phyloP scores from a whole-genome alignment of 2,888 invertebrate genomes.

The Tenthredo scrophulariae region DNA sequence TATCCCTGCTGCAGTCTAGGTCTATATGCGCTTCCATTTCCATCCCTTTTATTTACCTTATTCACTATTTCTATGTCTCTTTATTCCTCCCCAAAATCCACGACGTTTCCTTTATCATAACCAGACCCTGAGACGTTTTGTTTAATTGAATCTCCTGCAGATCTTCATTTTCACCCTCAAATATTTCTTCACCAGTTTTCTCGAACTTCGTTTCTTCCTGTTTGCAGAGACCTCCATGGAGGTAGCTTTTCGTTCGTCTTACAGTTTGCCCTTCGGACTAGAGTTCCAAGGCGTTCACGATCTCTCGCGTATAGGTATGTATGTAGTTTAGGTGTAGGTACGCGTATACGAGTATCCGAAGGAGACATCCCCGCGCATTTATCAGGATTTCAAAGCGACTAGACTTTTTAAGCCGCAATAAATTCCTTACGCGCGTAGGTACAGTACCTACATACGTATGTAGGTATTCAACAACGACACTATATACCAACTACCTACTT shows the following conservation, averaged over 20 bases:
- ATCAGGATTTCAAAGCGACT: slow-evolving; percentile 85
- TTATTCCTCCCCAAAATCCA: background rate
- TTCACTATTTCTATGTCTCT: background rate
- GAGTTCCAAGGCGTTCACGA: slow-evolving; percentile 22
- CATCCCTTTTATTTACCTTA: slow-evolving; percentile 6
- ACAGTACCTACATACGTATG: slow-evolving; percentile 7
- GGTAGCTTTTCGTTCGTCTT: slow-evolving; percentile 38
- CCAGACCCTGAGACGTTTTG: background rate
- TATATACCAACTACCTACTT: background rate
- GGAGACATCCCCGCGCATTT: slow-evolving; percentile 78
- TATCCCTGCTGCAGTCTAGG: background rate
- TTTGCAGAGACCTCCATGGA: slow-evolving; percentile 14
- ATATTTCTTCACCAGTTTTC: slow-evolving; percentile 57
- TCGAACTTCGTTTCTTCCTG: slow-evolving; percentile 35
- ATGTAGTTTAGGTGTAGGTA: background rate
- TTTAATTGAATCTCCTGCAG: background rate
- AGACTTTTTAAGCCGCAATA: slow-evolving; percentile 80
- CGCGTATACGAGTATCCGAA: slow-evolving; percentile 14
- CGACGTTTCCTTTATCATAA: background rate
- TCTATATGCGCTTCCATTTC: slow-evolving; percentile 52
- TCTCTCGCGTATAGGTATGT: background rate
- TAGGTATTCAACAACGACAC: slow-evolving; percentile 34
- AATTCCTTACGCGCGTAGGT: slow-evolving; percentile 69
- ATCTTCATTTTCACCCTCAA: background rate
- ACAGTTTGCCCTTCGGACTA: slow-evolving; percentile 76